Percentiles rank a stretch among this genome's conserved stretches.
These are phyloP conservation scores for Caenorhabditis afra DNA, from an alignment of 2,888 invertebrate species.

Conservation along the genomic window DNA sequence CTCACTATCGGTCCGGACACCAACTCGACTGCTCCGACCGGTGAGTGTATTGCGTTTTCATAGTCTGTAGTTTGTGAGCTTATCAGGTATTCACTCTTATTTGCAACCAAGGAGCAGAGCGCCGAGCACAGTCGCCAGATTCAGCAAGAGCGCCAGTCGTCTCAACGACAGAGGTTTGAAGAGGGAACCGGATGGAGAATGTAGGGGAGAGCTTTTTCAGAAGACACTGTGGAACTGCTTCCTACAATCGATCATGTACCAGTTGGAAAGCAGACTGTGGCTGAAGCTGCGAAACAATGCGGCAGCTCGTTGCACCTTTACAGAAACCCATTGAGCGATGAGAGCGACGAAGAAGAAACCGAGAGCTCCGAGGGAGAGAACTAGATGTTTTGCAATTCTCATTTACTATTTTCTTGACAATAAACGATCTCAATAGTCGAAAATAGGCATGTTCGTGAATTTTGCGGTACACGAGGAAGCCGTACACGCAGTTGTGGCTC, in stretches of 20 bases:
- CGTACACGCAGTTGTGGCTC: constrained; percentile 44
- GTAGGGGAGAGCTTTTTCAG: constrained; percentile 45
- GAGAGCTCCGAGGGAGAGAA: constrained; percentile 48
- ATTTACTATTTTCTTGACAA: constrained; percentile 1
- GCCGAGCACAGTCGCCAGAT: constrained; percentile 59
- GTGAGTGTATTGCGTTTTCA: neutral
- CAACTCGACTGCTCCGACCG: constrained; percentile 39
- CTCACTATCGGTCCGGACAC: constrained; percentile 72
- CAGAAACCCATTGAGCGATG: constrained; percentile 74
- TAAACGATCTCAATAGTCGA: constrained; percentile 37
- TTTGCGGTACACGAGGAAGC: constrained; percentile 48
- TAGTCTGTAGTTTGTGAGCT: neutral
- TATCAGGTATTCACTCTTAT: constrained; percentile 69
- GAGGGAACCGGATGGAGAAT: too few relatives aligned
- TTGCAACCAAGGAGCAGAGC: constrained; percentile 66
- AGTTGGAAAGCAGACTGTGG: constrained; percentile 80
- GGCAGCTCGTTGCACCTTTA: constrained; percentile 68
- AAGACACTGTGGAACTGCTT: constrained; percentile 60
- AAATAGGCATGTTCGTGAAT: constrained; percentile 42
- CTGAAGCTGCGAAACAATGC: constrained; percentile 74
- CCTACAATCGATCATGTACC: constrained; percentile 67
- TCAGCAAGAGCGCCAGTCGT: constrained; percentile 67
- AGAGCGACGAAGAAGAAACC: constrained; percentile 68
- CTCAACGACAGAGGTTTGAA: constrained; percentile 58
- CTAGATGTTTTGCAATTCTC: constrained; percentile 4